phyloP scores from a whole-genome alignment of 2,888 invertebrate genomes.

The Tupiocoris notatus region DNA sequence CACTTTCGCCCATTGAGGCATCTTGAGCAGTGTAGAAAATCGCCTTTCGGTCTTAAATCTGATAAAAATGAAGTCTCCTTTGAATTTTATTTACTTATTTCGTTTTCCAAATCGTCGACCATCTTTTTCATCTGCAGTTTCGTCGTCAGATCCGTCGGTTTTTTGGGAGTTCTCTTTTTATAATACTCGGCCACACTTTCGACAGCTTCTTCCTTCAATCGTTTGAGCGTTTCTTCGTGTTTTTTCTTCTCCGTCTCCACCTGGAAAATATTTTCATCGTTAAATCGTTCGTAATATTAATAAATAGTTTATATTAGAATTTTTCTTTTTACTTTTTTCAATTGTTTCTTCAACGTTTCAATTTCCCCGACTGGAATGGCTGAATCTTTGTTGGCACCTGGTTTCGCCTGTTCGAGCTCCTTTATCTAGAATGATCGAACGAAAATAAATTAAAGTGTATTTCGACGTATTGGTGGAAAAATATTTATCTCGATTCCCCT shows the following conservation, averaged over 20 bases:
- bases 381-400: slow-evolving; percentile 42
- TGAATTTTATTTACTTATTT: slow-evolving; percentile 63
- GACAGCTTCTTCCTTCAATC: slow-evolving; percentile 65
- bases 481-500: too few species aligned
- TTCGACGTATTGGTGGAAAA: too few species aligned
- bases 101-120: slow-evolving; percentile 83
- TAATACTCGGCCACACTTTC: slow-evolving; percentile 57
- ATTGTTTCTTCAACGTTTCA: slow-evolving; percentile 60
- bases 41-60: too few species aligned
- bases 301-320: not conserved
- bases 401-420: slow-evolving; percentile 56
- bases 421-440: slow-evolving; percentile 57
- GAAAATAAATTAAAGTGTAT: too few species aligned
- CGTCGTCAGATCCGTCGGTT: slow-evolving; percentile 69
- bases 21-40: too few species aligned
- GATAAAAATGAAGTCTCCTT: too few species aligned
- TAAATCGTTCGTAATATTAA: not conserved
- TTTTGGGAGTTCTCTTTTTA: slow-evolving; percentile 70
- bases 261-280: slow-evolving; percentile 52
- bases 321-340: slow-evolving; percentile 52
- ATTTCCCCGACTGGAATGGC: slow-evolving; percentile 50
- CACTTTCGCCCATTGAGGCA: not conserved
- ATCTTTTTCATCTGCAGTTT: slow-evolving; percentile 75
- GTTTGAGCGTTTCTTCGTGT: slow-evolving; percentile 64
- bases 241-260: slow-evolving; percentile 66